Evolutionary conservation across 1,140 invertebrate genomes (phyloP), one percentile per base, ranked within the genome.

Genomic region (Solenopsis invicta): DNA sequence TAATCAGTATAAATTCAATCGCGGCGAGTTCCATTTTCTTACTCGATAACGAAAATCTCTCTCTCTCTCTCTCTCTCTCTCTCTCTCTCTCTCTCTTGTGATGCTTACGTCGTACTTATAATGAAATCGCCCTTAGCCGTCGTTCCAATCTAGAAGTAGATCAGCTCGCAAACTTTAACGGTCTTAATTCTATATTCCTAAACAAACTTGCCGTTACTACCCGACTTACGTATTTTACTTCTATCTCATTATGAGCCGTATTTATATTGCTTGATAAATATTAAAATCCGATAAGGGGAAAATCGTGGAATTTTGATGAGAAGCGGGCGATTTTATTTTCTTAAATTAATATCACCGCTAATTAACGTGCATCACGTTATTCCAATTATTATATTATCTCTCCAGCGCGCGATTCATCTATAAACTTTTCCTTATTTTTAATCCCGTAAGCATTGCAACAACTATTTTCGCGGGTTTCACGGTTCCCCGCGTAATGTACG

Each of bases 1-100:
- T 82, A 82, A 82, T 82, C 80, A 82, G 80, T 84, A 61, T 8
- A 84, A 84, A 84, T 84, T 84, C 69, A 84, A 84, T 84, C 67
- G 67, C 69, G 69, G 48, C 41, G 34, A 84, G 80, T 61, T 84
- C 80, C 69, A 74, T 84, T 84, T 84, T 84, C 80, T 84, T 84
- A 84, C 80, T 75, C 80, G 69, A 84, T 84, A 84, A 74, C 21
- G 80, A 84, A 69, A 84, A 84, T 75, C 69, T 59, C 66, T 54
- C 48, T 52, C 29, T 29, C 29, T 29, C 29, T 29, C 29, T 29
- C 29, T 29, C 29, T 29, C 29, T 29, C 29, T 29, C 29, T 29
- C 29, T 29, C 29, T n/a, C n/a, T n/a, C n/a, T n/a, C n/a, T n/a
- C n/a, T n/a, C n/a, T n/a, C n/a, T n/a, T 54, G 69, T 61, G 69